Evolutionary conservation across 2,797 vertebrate species (phyloP).

Genomic region (Falco novaeseelandiae): DNA sequence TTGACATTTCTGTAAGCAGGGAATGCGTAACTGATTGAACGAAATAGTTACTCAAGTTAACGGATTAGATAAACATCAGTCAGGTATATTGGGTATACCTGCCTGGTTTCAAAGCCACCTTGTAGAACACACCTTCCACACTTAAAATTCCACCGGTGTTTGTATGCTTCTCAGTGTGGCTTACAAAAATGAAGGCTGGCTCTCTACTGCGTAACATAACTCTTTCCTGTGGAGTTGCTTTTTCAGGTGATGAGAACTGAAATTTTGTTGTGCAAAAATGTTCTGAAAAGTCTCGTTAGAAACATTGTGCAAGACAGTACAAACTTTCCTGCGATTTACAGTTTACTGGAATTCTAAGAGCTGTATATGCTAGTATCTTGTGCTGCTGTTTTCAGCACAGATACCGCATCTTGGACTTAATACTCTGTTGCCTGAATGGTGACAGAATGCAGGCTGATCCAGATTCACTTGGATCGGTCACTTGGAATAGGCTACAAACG

Average conservation of each 20-base stretch:
- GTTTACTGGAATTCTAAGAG: not conserved
- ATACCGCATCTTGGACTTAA: too few species aligned
- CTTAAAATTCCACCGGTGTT: not conserved
- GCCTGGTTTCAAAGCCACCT: not conserved
- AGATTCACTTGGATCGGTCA: not conserved
- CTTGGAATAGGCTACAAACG: not conserved
- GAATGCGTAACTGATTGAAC: not conserved
- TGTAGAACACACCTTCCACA: not conserved
- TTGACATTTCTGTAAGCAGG: not conserved
- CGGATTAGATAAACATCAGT: not conserved
- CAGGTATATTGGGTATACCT: not conserved
- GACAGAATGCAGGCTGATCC: not conserved
- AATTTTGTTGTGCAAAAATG: not conserved
- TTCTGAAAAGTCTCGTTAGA: not conserved
- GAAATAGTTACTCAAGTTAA: not conserved
- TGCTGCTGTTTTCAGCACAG: not conserved
- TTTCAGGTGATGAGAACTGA: not conserved
- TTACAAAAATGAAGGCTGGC: not conserved
- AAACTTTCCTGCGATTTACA: not conserved
- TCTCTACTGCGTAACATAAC: not conserved
- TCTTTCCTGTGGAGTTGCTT: not conserved
- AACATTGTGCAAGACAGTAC: not conserved
- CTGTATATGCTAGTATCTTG: rapidly evolving
- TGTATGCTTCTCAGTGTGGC: not conserved
- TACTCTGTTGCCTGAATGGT: not conserved